A percentile compares a stretch with the other conserved stretches of the same genome.
Evolutionary conservation across 2,113 vertebrate species (phyloP).

Genomic region (Excalfactoria chinensis): DNA sequence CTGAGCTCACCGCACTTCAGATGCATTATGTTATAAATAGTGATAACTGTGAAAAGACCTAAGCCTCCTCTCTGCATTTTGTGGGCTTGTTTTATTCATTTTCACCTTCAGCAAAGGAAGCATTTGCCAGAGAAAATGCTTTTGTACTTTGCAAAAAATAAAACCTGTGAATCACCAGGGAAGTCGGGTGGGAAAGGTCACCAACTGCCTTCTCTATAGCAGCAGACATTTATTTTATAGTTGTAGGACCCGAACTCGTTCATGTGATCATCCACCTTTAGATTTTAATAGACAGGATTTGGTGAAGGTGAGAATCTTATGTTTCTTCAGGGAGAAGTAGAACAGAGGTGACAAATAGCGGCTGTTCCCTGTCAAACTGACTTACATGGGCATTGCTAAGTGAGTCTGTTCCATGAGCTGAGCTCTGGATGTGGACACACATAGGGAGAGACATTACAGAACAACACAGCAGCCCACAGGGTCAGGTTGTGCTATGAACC

Average conservation of each 20-base stretch:
- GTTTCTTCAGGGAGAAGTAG: background rate
- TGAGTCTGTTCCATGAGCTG: background rate
- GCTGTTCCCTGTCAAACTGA: background rate
- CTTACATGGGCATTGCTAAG: background rate
- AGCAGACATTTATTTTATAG: background rate
- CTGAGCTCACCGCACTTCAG: slow-evolving; percentile 11
- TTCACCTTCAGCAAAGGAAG: slow-evolving; percentile 50
- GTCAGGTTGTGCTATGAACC: too few species aligned
- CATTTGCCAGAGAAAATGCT: slow-evolving; percentile 30
- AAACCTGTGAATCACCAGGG: slow-evolving; percentile 47
- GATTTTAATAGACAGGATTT: background rate
- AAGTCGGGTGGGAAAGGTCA: slow-evolving; percentile 45
- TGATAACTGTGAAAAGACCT: slow-evolving; percentile 12
- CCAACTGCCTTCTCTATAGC: slow-evolving; percentile 2
- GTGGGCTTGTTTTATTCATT: slow-evolving; percentile 43
- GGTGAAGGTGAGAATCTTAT: slow-evolving; percentile 3
- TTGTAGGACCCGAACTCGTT: background rate
- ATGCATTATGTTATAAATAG: slow-evolving; percentile 7
- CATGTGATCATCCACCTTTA: background rate
- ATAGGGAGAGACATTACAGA: background rate
- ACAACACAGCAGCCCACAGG: fast-evolving
- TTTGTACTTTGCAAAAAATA: slow-evolving; percentile 56
- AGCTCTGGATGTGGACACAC: fast-evolving
- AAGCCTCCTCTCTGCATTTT: background rate
- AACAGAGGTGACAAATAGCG: background rate